Evolutionary conservation across 2,888 invertebrate species (phyloP).

Genomic region (Patella ulyssiponensis): DNA sequence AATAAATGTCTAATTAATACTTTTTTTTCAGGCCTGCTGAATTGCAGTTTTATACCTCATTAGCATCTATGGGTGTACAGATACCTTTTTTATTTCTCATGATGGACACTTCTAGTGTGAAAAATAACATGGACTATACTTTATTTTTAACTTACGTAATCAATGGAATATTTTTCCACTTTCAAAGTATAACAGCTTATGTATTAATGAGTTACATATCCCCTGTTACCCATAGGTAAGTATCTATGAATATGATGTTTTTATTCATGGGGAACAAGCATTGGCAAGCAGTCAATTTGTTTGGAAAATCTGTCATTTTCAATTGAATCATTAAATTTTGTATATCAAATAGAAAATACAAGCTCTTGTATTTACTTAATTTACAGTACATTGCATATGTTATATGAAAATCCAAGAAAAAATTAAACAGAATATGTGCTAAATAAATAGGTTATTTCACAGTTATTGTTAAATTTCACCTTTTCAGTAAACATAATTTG

Average conservation of each 20-base stretch:
- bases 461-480: too few species aligned
- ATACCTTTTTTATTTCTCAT: conserved; percentile 81
- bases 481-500: too few species aligned
- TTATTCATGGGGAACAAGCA: too few species aligned
- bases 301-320: too few species aligned
- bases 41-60: conserved; percentile 84
- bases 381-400: too few species aligned
- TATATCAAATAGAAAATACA: too few species aligned
- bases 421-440: too few species aligned
- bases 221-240: conserved; percentile 80
- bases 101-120: conserved; percentile 77
- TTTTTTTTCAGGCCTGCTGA: conserved; percentile 79
- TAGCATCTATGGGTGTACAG: conserved; percentile 82
- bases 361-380: too few species aligned
- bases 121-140: conserved; percentile 73
- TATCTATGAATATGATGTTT: background rate
- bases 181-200: conserved; percentile 85
- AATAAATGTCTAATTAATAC: background rate
- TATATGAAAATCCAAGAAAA: too few species aligned
- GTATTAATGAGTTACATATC: conserved; percentile 86
- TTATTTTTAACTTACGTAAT: conserved; percentile 77
- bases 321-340: too few species aligned
- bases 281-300: too few species aligned
- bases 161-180: conserved; percentile 85
- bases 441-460: too few species aligned